phyloP scores from a whole-genome alignment of 2,113 vertebrate genomes.

The Petaurus breviceps region DNA sequence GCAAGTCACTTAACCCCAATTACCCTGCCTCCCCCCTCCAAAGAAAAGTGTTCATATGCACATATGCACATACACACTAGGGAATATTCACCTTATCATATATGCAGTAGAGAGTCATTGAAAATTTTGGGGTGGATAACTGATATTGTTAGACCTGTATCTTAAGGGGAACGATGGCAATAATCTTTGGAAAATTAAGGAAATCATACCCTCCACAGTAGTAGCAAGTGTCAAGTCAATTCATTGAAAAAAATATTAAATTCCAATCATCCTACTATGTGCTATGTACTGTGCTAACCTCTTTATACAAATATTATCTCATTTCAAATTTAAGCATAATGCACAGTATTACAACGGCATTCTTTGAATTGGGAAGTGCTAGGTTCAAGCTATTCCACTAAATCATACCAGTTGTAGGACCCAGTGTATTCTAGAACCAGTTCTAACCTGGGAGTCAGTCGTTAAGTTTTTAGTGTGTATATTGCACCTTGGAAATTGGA shows the following conservation, averaged over 20 bases:
- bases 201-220: conserved; percentile 4
- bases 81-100: background rate
- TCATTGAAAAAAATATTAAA: background rate
- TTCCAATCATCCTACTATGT: background rate
- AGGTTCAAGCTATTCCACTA: background rate
- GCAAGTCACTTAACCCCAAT: too few species aligned
- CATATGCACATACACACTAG: background rate
- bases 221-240: background rate
- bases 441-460: background rate
- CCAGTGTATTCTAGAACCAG: background rate
- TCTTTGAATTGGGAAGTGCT: background rate
- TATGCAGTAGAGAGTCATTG: conserved; percentile 21
- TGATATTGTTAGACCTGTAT: background rate
- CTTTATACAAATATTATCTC: background rate
- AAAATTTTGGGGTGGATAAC: background rate
- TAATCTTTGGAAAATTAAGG: conserved; percentile 38
- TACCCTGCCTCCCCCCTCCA: too few species aligned
- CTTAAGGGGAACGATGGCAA: background rate
- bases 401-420: background rate
- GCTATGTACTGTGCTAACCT: background rate
- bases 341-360: background rate
- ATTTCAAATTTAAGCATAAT: background rate
- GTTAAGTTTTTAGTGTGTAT: background rate
- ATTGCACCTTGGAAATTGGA: background rate
- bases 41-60: background rate